Conservation (phyloP, 92 coral and sea anemone genomes). For the Epizoanthus illoricatus region DNA sequence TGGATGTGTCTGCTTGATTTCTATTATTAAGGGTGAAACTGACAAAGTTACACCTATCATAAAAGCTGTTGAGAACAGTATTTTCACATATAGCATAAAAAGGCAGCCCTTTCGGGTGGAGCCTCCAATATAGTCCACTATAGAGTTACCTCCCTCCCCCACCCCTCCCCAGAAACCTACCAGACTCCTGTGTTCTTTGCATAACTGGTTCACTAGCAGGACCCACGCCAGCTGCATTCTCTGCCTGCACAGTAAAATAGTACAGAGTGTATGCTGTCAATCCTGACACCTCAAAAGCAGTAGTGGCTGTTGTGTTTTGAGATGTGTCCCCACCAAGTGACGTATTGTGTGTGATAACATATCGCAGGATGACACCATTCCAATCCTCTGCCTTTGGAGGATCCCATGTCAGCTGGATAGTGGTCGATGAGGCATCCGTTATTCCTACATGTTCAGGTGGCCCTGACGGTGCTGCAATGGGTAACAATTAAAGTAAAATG, state of each 20-base stretch:
- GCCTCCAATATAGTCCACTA: no score
- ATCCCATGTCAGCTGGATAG: constrained; percentile 14
- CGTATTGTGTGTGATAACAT: constrained; percentile 10
- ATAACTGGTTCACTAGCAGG: neutral
- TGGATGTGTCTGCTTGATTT: no score
- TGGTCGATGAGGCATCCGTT: neutral
- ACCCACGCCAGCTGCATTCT: constrained; percentile 20
- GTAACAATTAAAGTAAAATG: neutral
- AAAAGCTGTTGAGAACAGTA: no score
- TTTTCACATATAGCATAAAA: no score
- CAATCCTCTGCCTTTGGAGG: constrained; percentile 14
- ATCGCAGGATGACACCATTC: constrained; percentile 21
- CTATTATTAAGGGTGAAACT: no score
- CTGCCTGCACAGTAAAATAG: constrained; percentile 26
- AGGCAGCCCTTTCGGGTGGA: no score
- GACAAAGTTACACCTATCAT: no score
- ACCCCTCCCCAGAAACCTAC: neutral
- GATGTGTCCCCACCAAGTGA: constrained; percentile 10
- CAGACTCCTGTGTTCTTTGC: constrained; percentile 12
- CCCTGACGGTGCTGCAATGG: constrained; percentile 28
- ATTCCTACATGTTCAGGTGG: constrained; percentile 20
- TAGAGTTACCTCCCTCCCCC: no score
- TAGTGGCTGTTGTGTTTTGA: constrained; percentile 16
- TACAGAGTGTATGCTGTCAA: constrained; percentile 25
- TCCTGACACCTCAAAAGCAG: constrained; percentile 19